Percentiles rank a stretch among this genome's conserved stretches.
These are phyloP conservation scores for Rhagium mordax DNA, from an alignment of 2,888 invertebrate genomes.

Conservation along the genomic window DNA sequence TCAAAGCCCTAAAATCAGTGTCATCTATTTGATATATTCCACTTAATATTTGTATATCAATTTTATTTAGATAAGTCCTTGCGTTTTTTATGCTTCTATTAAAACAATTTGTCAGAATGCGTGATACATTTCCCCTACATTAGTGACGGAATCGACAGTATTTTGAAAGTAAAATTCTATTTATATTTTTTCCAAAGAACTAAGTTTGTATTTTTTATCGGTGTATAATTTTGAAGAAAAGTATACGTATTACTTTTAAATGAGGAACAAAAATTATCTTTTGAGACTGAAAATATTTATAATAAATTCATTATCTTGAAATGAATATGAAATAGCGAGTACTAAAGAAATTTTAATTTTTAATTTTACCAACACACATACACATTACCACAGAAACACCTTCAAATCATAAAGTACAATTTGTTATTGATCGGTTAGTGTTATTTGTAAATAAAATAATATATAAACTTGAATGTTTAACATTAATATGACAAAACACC, in stretches of 20 bases:
- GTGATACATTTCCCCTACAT: not conserved
- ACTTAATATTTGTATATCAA: too few relatives aligned
- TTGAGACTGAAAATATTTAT: slow-evolving; percentile 29
- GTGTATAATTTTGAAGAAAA: not conserved
- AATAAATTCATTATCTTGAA: slow-evolving; percentile 2
- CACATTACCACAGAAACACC: slow-evolving; percentile 8
- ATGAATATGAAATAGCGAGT: not conserved
- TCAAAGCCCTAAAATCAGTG: too few relatives aligned
- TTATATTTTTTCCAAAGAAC: not conserved
- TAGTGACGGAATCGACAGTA: not conserved
- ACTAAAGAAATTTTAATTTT: not conserved
- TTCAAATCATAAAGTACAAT: slow-evolving; percentile 27
- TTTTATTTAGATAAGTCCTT: too few relatives aligned
- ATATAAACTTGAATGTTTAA: slow-evolving; percentile 30
- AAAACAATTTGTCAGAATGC: not conserved
- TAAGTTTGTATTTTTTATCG: slow-evolving; percentile 3
- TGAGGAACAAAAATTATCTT: slow-evolving; percentile 32
- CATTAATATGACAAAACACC: slow-evolving; percentile 30
- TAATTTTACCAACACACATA: slow-evolving; percentile 1
- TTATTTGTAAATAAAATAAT: slow-evolving; percentile 25
- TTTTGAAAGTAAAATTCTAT: not conserved
- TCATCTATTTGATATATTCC: too few relatives aligned
- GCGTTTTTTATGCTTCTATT: too few relatives aligned
- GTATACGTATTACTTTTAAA: not conserved
- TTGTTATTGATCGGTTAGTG: slow-evolving; percentile 26